These are phyloP conservation scores for Mythimna vitellina DNA, from an alignment of 2,888 invertebrate genomes.

Conservation along the genomic window DNA sequence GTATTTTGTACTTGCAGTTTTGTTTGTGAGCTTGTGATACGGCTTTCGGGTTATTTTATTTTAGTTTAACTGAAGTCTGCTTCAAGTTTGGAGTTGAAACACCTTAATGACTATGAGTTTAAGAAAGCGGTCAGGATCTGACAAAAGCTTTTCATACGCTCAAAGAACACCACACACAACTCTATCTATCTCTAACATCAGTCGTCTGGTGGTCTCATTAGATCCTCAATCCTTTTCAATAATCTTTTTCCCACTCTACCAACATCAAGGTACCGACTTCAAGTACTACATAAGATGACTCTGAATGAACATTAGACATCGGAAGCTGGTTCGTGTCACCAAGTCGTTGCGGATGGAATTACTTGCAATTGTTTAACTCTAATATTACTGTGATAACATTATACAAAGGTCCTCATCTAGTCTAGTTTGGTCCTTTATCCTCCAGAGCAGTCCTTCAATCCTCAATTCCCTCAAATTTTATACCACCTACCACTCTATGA, in stretches of 20 bases:
- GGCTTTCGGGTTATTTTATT: slow-evolving; percentile 58
- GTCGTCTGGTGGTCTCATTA: background rate
- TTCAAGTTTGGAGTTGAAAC: slow-evolving; percentile 43
- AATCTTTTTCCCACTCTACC: background rate
- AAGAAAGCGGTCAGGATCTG: slow-evolving; percentile 13
- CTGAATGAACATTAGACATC: slow-evolving; percentile 61
- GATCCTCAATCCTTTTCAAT: slow-evolving; percentile 1
- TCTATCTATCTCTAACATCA: background rate
- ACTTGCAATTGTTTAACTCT: slow-evolving; percentile 62
- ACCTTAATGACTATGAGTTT: slow-evolving; percentile 37
- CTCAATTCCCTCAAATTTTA: background rate
- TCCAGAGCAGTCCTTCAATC: background rate
- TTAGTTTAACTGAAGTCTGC: slow-evolving; percentile 48
- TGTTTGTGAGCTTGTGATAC: slow-evolving; percentile 63
- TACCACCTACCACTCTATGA: slow-evolving; percentile 8
- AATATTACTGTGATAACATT: slow-evolving; percentile 30
- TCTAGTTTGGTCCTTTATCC: too few species aligned
- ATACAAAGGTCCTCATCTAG: too few species aligned
- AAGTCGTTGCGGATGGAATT: slow-evolving; percentile 62
- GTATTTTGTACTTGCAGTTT: slow-evolving; percentile 64
- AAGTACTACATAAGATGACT: slow-evolving; percentile 58
- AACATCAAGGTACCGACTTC: slow-evolving; percentile 7
- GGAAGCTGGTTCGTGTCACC: slow-evolving; percentile 64
- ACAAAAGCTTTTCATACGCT: background rate
- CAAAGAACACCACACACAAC: background rate